Percentiles rank a stretch among this genome's conserved stretches.
phyloP scores from a whole-genome alignment of 2,113 vertebrate genomes.

The Zapus hudsonius region DNA sequence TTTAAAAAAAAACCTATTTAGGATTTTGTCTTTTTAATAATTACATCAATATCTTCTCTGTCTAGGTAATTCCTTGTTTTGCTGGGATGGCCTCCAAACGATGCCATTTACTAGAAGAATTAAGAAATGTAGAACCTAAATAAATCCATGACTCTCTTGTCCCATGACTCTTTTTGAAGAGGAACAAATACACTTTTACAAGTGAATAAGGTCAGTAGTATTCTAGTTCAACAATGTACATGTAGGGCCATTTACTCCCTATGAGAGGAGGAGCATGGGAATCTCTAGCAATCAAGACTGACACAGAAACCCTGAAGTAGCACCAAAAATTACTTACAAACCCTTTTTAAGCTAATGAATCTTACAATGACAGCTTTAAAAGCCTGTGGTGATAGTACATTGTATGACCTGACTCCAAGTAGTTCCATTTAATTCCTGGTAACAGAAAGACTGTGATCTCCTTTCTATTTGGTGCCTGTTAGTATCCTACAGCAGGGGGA shows the following conservation, averaged over 20 bases:
- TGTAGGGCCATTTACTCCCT: background rate
- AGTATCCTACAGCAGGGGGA: background rate
- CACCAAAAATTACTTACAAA: background rate
- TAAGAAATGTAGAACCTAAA: conserved; percentile 27
- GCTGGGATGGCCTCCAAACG: background rate
- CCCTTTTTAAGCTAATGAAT: too few relatives aligned
- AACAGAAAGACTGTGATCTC: conserved; percentile 13
- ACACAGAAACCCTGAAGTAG: conserved; percentile 10
- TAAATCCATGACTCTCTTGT: background rate
- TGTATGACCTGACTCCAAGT: background rate
- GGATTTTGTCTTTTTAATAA: background rate
- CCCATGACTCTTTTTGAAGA: background rate
- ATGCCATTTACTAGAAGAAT: conserved; percentile 38
- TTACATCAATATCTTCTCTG: background rate
- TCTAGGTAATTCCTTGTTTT: background rate
- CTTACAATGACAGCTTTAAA: background rate
- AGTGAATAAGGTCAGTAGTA: conserved; percentile 25
- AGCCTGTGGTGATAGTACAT: background rate
- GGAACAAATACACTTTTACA: conserved; percentile 24
- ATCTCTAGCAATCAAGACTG: background rate
- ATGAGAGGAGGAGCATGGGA: background rate
- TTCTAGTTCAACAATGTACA: conserved; percentile 4
- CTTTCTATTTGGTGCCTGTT: background rate
- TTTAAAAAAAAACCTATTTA: too few relatives aligned
- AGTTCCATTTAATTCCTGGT: background rate